Evolutionary conservation across 2,797 vertebrate species (phyloP).

Genomic region (Notoglanidium macrostoma): DNA sequence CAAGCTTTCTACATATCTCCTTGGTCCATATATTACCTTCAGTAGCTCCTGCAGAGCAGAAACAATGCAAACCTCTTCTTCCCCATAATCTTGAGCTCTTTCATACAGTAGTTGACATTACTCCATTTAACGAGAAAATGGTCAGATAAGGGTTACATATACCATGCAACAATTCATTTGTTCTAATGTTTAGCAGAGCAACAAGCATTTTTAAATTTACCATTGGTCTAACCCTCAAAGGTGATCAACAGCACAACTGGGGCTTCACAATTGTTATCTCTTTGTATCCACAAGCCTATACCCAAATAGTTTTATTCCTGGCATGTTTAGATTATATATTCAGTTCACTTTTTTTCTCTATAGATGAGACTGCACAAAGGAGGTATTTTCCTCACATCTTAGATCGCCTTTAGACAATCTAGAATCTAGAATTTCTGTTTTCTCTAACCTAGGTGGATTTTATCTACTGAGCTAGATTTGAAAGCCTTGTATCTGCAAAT

Average conservation of each 20-base stretch:
- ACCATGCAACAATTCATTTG: not conserved
- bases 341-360: not conserved
- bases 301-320: not conserved
- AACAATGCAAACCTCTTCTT: not conserved
- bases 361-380: not conserved
- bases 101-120: not conserved
- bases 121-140: not conserved
- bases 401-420: constrained; percentile 10
- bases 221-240: not conserved
- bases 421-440: constrained; percentile 28
- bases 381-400: constrained; percentile 3
- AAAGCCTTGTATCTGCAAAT: constrained; percentile 36
- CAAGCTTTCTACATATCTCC: not conserved
- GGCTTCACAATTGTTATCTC: not conserved
- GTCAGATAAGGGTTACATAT: not conserved
- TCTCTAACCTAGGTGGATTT: constrained; percentile 32
- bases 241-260: not conserved
- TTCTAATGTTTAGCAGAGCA: not conserved
- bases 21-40: not conserved
- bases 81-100: not conserved
- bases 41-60: not conserved
- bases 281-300: not conserved
- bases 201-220: not conserved
- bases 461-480: constrained; percentile 28
- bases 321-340: not conserved